phyloP scores from a whole-genome alignment of 2,797 vertebrate genomes.

The Crenuchus spilurus region DNA sequence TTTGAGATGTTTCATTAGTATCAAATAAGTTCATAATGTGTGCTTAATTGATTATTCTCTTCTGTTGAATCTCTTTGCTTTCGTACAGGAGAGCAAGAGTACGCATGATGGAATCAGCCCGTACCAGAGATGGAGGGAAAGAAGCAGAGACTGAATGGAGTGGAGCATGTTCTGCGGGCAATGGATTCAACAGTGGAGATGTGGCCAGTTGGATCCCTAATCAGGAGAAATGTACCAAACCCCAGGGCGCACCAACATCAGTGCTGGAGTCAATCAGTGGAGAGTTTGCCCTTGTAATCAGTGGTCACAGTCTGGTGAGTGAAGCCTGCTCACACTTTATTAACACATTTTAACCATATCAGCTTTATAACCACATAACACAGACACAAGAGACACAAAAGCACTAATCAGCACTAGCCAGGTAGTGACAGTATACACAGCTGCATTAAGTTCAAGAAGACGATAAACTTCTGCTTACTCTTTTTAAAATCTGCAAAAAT shows the following conservation, averaged over 20 bases:
- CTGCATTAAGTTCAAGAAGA: too few species aligned
- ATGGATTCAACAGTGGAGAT: slow-evolving; percentile 58
- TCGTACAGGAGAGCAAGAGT: slow-evolving; percentile 83
- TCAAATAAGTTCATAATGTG: too few species aligned
- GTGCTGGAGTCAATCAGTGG: slow-evolving; percentile 88
- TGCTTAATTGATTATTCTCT: too few species aligned
- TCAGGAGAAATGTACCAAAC: slow-evolving; percentile 57
- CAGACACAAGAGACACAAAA: too few species aligned
- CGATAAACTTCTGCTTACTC: too few species aligned
- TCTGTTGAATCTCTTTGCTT: slow-evolving; percentile 1
- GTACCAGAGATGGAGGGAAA: slow-evolving; percentile 66
- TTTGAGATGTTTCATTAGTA: too few species aligned
- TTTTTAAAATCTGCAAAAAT: too few species aligned
- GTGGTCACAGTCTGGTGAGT: slow-evolving; percentile 91
- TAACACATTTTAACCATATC: too few species aligned
- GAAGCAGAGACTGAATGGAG: slow-evolving; percentile 63
- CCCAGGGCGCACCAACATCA: slow-evolving; percentile 60
- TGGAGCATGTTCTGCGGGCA: slow-evolving; percentile 62
- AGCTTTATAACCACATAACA: too few species aligned
- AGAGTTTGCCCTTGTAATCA: slow-evolving; percentile 90
- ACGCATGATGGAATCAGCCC: slow-evolving; percentile 82
- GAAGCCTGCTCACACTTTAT: background rate
- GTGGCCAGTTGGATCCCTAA: slow-evolving; percentile 55
- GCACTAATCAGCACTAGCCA: too few species aligned
- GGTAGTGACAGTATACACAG: too few species aligned